Base-by-base conservation (phyloP, 2,113 vertebrate species). In the Cariama cristata region DNA sequence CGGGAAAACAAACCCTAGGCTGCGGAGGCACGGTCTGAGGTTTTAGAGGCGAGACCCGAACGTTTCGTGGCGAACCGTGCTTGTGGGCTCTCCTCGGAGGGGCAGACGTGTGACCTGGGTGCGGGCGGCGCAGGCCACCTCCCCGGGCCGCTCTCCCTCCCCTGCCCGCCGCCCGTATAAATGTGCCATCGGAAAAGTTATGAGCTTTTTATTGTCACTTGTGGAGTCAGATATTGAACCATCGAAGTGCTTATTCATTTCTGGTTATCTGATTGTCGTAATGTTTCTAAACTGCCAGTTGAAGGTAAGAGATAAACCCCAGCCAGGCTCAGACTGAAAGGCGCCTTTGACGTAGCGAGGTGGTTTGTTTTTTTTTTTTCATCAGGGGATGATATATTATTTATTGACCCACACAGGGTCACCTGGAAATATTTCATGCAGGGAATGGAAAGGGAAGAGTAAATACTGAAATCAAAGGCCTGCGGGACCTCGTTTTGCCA, bases 161-260 rank as follows among this genome's bases (percentile, higher is more conserved):
- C 79, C 77, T 72, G 88, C 88, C 17, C 24, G 68, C 93, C 35
- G 94, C 93, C 58, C 82, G 52, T 75, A 90, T 47, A 88, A 96
- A 96, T 75, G 89, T 92, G 96, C 95, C 53, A 63, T 35, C 42
- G 59, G 95, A 90, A 93, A 96, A 98, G 84, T 98, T 97, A 98
- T 89, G 98, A 97, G 98, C 49, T 95, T 98, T 98, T 98, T 98
- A 98, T 98, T 97, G 96, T 96, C 90, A 95, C 90, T 88, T 83
- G 91, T 71, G 66, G 96, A 67, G 95, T 90, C 94, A 97, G 97
- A 97, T 97, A 97, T 88, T 72, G 95, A 98, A 76, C 67, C 73
- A 91, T 93, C 32, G 3, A n/a, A 66, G 92, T 55, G 97, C 96
- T 98, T 96, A 97, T 97, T 98, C 98, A 97, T 95, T 96, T 88